A percentile compares a stretch with the other conserved stretches of the same genome.
Conservation (phyloP, 2,797 vertebrate genomes). For the Chlorospingus flavigularis region DNA sequence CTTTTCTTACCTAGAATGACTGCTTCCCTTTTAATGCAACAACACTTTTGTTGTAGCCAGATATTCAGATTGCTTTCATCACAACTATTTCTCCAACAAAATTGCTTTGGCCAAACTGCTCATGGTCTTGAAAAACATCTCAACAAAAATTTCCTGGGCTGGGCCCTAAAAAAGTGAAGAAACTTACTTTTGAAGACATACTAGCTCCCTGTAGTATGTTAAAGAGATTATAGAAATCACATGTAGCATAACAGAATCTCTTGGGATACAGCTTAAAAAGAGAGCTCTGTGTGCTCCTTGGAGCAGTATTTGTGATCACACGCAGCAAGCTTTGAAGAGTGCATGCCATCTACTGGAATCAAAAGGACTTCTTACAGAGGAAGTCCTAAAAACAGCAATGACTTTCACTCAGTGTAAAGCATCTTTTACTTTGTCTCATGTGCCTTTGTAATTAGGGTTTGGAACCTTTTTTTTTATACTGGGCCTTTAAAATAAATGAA, state of each 20-base stretch:
- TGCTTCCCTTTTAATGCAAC: neutral
- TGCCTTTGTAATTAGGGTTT: neutral
- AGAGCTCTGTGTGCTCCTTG: neutral
- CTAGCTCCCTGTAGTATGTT: neutral
- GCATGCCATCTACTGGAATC: constrained; percentile 60
- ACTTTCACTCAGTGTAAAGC: neutral
- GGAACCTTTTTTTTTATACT: neutral
- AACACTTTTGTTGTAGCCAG: neutral
- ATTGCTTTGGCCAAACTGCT: neutral
- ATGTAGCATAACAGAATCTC: neutral
- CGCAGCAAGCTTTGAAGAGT: constrained; percentile 5
- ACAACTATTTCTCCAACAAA: neutral
- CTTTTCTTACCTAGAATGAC: neutral
- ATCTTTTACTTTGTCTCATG: neutral
- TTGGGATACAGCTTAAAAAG: neutral
- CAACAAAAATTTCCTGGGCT: neutral
- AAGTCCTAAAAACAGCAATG: neutral
- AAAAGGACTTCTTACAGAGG: neutral
- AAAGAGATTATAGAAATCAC: neutral
- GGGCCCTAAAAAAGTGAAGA: neutral
- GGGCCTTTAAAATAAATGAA: neutral
- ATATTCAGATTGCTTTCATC: neutral
- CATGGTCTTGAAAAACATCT: neutral
- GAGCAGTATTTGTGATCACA: neutral
- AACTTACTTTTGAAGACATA: neutral